These are phyloP conservation scores for Eudyptes chrysolophus DNA, from an alignment of 2,113 vertebrate species.

Conservation along the genomic window DNA sequence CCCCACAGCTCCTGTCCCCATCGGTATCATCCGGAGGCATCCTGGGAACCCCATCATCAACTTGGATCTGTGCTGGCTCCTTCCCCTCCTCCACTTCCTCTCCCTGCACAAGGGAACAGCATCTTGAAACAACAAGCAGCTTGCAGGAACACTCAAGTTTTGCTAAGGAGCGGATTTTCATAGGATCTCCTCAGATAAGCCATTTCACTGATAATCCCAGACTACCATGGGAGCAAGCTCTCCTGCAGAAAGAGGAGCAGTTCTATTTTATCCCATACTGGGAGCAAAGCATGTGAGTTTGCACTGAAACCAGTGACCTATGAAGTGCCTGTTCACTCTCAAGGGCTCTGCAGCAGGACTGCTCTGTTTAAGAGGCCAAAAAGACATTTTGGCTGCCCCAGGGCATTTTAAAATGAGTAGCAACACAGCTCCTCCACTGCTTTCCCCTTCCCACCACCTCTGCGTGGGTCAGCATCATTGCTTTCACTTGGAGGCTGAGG, in stretches of 20 bases:
- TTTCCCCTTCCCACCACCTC: not conserved
- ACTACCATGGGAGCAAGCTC: not conserved
- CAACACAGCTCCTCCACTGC: accelerated
- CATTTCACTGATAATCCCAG: not conserved
- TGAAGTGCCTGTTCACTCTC: not conserved
- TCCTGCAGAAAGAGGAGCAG: not conserved
- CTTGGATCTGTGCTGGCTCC: not conserved
- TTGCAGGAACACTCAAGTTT: not conserved
- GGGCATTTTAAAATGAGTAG: not conserved
- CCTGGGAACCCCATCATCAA: not conserved
- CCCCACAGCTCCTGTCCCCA: not conserved
- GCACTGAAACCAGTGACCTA: not conserved
- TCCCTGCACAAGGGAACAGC: not conserved
- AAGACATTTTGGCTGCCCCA: not conserved
- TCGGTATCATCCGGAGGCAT: not conserved
- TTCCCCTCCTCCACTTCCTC: slow-evolving; percentile 3
- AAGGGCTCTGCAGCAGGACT: not conserved
- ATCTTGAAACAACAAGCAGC: slow-evolving; percentile 19
- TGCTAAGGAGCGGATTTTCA: not conserved
- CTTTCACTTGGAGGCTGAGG: not conserved
- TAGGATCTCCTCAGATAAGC: not conserved
- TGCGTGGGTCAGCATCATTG: not conserved
- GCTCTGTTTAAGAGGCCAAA: not conserved
- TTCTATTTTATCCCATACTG: not conserved
- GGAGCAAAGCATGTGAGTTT: accelerated